A percentile compares a stretch with the other conserved stretches of the same genome.
These are phyloP conservation scores for Cephus sareptanus DNA, from an alignment of 2,888 invertebrate genomes.

Conservation along the genomic window DNA sequence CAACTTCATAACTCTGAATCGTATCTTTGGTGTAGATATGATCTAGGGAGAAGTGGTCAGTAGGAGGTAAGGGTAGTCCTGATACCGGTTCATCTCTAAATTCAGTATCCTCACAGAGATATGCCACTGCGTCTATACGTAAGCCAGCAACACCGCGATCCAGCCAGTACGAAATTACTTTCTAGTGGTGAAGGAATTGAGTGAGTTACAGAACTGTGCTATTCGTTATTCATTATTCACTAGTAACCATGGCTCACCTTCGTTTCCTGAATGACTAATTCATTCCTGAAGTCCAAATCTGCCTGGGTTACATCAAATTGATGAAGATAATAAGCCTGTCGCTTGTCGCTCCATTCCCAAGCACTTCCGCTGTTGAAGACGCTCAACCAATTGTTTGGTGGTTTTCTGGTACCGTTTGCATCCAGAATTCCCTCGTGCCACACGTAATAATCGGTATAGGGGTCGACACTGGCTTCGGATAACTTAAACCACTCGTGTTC, in stretches of 20 bases:
- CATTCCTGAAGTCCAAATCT: neutral
- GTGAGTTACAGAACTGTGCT: too few species aligned
- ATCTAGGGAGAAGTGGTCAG: constrained; percentile 68
- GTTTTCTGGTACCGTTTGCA: constrained; percentile 65
- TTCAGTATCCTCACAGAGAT: constrained; percentile 72
- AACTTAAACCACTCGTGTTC: constrained; percentile 83
- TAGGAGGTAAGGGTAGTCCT: constrained; percentile 58
- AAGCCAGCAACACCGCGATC: constrained; percentile 88
- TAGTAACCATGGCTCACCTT: too few species aligned
- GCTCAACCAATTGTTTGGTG: constrained; percentile 84
- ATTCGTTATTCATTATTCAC: too few species aligned
- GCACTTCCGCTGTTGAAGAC: constrained; percentile 75
- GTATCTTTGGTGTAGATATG: constrained; percentile 75
- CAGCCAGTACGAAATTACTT: constrained; percentile 76
- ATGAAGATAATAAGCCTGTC: constrained; percentile 82
- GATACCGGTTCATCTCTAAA: constrained; percentile 70
- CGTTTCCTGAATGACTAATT: neutral
- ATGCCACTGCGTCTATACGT: constrained; percentile 81
- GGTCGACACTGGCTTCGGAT: constrained; percentile 71
- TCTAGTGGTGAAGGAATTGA: constrained; percentile 64
- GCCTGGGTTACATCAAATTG: constrained; percentile 69
- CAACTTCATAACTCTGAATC: constrained; percentile 69
- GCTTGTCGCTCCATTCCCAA: constrained; percentile 76
- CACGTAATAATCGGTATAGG: constrained; percentile 80
- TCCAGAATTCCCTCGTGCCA: constrained; percentile 75